Evolutionary conservation across 2,888 invertebrate genomes (phyloP).

Genomic region (Andrena praecox): DNA sequence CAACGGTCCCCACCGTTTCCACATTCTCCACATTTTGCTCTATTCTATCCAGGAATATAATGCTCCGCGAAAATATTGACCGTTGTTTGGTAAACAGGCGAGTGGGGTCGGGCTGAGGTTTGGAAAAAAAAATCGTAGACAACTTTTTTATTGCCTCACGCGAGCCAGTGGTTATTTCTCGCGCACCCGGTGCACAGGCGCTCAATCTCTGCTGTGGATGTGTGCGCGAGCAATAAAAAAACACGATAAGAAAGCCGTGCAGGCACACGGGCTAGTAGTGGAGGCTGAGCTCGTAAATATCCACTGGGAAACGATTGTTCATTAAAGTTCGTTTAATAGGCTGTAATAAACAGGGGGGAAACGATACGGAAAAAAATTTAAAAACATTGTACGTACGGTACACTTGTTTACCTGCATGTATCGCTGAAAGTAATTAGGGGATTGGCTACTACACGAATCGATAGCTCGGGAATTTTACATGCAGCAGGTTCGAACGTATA

Average conservation of each 20-base stretch:
- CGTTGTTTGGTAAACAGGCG: not conserved
- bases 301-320: constrained; percentile 14
- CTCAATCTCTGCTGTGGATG: constrained; percentile 32
- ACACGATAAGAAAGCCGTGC: constrained; percentile 21
- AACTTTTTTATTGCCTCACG: not conserved
- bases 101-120: not conserved
- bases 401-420: no score
- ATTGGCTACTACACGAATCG: no score
- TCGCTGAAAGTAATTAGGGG: no score
- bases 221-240: constrained; percentile 26
- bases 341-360: not conserved
- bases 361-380: not conserved
- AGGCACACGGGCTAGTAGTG: not conserved
- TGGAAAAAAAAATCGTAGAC: not conserved
- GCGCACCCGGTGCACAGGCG: constrained; percentile 9
- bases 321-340: not conserved
- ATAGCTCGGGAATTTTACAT: no score
- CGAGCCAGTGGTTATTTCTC: not conserved
- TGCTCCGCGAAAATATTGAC: not conserved
- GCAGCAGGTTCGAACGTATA: no score
- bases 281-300: not conserved
- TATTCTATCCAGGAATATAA: not conserved
- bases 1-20: not conserved
- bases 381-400: not conserved
- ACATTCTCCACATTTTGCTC: no score